Evolutionary conservation across 2,888 invertebrate genomes (phyloP), one percentile per base, ranked within the genome.

Genomic region (Sialis lutaria): DNA sequence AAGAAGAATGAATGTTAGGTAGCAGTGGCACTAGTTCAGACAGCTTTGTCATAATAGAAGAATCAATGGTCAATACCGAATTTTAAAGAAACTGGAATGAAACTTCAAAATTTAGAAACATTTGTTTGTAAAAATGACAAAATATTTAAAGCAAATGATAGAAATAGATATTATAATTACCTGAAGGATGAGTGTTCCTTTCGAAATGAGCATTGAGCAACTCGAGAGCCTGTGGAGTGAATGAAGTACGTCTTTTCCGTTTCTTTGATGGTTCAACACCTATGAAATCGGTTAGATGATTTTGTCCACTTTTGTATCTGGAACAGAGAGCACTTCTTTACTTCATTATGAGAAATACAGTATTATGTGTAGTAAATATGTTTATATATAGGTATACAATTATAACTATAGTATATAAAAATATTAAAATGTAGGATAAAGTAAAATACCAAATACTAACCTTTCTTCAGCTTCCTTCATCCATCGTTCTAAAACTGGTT

Each of bases 381-480:
- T 12, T 13, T 6, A 40, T 40, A 40, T 12, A 40, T 40, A 40
- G 6, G 8, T 34, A 35, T 35, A 35, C n/a, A 35, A 9, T n/a
- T n/a, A 35, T 35, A 35, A 9, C 8, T 4, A 35, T 35, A n/a
- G n/a, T 35, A 4, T 4, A 35, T 3, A 35, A 9, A 40, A 8
- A 41, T 41, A 41, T 41, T 22, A 3, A 35, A 35, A 35, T 9
- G 9, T 35, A 9, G 9, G 2, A 35, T 35, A 35, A 35, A 35
- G n/a, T 9, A 35, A 31, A 32, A 45, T 50, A 51, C 44, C 49
- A 52, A 50, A 47, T 53, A 64, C 69, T 66, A 67, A 93, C 83
- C 93, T 88, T 74, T 93, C 92, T 74, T 96, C 95, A 47, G 95
- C 95, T 70, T 96, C 95, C 68, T 87, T 87, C 93, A 96, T 95